Evolutionary conservation across 1,140 invertebrate genomes (phyloP).

Genomic region (Hyles euphorbiae): DNA sequence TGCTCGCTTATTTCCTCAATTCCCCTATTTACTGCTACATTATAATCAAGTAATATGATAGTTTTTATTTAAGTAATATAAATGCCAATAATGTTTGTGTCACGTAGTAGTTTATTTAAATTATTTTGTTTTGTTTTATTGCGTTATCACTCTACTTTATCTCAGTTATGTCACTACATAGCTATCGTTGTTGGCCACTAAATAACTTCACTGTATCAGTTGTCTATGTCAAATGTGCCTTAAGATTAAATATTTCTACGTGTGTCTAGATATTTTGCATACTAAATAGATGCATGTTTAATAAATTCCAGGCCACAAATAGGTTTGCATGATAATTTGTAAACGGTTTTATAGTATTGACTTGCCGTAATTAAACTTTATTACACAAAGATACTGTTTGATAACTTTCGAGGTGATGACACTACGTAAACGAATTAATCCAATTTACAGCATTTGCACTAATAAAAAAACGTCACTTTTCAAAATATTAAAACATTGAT

Average conservation of each 20-base stretch:
- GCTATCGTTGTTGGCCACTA: constrained; percentile 31
- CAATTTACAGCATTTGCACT: not conserved
- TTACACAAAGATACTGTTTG: no score
- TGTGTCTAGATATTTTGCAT: constrained; percentile 19
- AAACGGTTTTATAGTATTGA: constrained; percentile 8
- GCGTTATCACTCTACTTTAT: constrained; percentile 10
- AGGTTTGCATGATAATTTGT: constrained; percentile 1
- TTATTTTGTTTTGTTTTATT: constrained; percentile 11
- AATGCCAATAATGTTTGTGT: no score
- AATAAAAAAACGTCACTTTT: constrained; percentile 3
- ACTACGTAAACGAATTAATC: constrained; percentile 1
- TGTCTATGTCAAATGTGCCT: constrained; percentile 20
- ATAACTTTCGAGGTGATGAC: not conserved
- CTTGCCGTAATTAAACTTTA: not conserved
- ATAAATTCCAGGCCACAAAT: constrained; percentile 13
- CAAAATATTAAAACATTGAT: no score
- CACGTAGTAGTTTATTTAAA: no score
- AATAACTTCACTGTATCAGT: constrained; percentile 27
- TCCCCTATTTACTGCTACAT: no score
- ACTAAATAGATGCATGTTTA: constrained; percentile 5
- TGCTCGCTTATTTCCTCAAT: no score
- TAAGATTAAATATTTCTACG: constrained; percentile 5
- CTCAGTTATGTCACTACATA: constrained; percentile 33
- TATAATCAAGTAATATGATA: no score
- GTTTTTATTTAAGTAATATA: no score